Evolutionary conservation across 1,140 invertebrate genomes (phyloP).

Genomic region (Drosophila burlai): DNA sequence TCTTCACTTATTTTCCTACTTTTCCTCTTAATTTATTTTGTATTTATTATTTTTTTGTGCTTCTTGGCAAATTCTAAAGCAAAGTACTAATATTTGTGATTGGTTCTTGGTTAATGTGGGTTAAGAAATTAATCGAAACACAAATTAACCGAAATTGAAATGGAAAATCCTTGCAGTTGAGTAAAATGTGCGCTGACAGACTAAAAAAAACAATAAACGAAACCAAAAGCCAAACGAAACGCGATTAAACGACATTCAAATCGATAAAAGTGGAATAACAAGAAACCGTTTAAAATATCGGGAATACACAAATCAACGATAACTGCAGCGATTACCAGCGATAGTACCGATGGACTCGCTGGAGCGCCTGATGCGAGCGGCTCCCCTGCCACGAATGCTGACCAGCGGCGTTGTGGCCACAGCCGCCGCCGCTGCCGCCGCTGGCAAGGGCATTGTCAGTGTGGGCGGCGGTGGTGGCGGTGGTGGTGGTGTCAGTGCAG

Average conservation of each 20-base stretch:
- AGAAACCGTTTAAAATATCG: neutral
- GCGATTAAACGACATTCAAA: constrained; percentile 20
- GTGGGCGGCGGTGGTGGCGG: constrained; percentile 78
- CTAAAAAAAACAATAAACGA: constrained; percentile 44
- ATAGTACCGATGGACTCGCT: constrained; percentile 88
- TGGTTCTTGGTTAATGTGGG: constrained; percentile 24
- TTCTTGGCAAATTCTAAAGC: constrained; percentile 66
- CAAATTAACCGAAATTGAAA: neutral
- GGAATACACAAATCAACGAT: constrained; percentile 25
- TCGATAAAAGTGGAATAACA: constrained; percentile 13
- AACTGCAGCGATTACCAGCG: constrained; percentile 7
- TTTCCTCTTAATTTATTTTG: neutral
- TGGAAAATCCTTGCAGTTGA: constrained; percentile 54
- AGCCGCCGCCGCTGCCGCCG: constrained; percentile 82
- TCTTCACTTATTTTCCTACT: neutral
- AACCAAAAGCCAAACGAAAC: constrained; percentile 22
- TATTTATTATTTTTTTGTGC: constrained; percentile 1
- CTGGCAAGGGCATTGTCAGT: constrained; percentile 85
- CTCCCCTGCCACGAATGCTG: constrained; percentile 88
- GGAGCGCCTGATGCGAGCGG: constrained; percentile 90
- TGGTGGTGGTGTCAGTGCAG: constrained; percentile 78
- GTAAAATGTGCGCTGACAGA: constrained; percentile 60
- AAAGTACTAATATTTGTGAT: constrained; percentile 22
- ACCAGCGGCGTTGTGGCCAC: constrained; percentile 89
- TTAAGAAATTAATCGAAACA: constrained; percentile 12